phyloP scores from a whole-genome alignment of 1,140 invertebrate genomes.

The Papilio polytes region DNA sequence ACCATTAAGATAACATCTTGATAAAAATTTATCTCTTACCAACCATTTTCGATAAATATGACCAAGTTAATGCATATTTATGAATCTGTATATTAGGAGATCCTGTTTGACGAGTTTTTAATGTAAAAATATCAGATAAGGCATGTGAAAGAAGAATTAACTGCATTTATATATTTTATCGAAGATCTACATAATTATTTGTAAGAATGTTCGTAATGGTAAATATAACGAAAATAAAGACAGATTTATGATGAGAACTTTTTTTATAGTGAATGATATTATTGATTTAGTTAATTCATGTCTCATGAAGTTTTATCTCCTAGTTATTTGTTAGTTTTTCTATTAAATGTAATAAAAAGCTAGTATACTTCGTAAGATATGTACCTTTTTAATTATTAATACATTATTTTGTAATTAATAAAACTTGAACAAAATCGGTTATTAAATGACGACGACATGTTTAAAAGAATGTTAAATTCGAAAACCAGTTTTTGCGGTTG shows the following conservation, averaged over 20 bases:
- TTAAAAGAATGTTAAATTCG: slow-evolving; percentile 1
- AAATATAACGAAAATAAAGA: not conserved
- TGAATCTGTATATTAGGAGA: slow-evolving; percentile 11
- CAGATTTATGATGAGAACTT: not conserved
- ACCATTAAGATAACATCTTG: slow-evolving; percentile 43
- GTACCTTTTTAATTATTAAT: no score
- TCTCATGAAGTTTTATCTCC: not conserved
- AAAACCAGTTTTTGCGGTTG: not conserved
- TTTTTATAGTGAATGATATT: not conserved
- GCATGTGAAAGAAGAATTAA: slow-evolving; percentile 21
- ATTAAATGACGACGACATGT: not conserved
- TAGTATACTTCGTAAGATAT: no score
- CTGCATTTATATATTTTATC: slow-evolving; percentile 16
- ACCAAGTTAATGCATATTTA: slow-evolving; percentile 18
- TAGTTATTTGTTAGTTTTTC: no score
- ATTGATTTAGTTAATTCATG: not conserved
- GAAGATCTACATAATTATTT: slow-evolving; percentile 9
- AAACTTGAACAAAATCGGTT: not conserved
- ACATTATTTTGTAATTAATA: not conserved
- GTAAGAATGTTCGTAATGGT: not conserved
- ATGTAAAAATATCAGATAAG: slow-evolving; percentile 23
- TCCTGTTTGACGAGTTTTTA: slow-evolving; percentile 2
- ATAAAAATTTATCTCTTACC: slow-evolving; percentile 20
- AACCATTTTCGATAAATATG: slow-evolving; percentile 15
- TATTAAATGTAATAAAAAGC: no score